These are phyloP conservation scores for Periophthalmus modestus DNA, from an alignment of 2,113 vertebrate genomes.

Conservation along the genomic window DNA sequence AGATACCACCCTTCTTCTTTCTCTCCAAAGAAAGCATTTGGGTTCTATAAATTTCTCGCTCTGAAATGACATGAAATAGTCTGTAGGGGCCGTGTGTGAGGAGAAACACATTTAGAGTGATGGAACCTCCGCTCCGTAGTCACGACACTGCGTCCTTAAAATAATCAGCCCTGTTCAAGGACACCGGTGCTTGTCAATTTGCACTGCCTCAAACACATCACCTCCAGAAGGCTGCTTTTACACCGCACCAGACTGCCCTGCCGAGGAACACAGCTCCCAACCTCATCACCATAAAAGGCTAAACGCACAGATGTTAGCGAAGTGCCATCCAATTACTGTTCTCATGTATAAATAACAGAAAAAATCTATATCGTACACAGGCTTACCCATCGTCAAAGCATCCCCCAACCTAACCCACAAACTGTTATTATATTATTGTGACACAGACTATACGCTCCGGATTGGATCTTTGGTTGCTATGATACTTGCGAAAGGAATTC, in stretches of 20 bases:
- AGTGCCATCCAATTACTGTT: neutral
- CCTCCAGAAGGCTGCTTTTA: neutral
- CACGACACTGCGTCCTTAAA: slow-evolving; percentile 5
- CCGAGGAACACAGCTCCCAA: neutral
- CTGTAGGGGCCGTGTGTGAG: neutral
- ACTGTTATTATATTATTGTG: too few relatives aligned
- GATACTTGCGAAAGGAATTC: too few relatives aligned
- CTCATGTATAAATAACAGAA: neutral
- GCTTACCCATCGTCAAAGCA: too few relatives aligned
- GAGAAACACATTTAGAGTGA: slow-evolving; percentile 1
- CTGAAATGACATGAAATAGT: slow-evolving; percentile 7
- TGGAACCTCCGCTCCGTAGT: slow-evolving; percentile 6
- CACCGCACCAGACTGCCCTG: neutral
- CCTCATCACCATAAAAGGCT: neutral
- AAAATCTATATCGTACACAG: too few relatives aligned
- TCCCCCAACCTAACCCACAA: too few relatives aligned
- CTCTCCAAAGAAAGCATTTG: neutral
- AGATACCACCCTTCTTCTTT: neutral
- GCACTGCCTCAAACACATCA: slow-evolving; percentile 8
- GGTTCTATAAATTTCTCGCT: neutral
- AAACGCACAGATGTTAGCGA: neutral
- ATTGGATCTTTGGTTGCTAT: too few relatives aligned
- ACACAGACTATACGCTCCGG: too few relatives aligned
- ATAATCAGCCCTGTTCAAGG: slow-evolving; percentile 22
- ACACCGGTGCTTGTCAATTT: slow-evolving; percentile 10